Evolutionary conservation across 2,797 vertebrate species (phyloP).

Genomic region (Eupleurogrammus muticus): DNA sequence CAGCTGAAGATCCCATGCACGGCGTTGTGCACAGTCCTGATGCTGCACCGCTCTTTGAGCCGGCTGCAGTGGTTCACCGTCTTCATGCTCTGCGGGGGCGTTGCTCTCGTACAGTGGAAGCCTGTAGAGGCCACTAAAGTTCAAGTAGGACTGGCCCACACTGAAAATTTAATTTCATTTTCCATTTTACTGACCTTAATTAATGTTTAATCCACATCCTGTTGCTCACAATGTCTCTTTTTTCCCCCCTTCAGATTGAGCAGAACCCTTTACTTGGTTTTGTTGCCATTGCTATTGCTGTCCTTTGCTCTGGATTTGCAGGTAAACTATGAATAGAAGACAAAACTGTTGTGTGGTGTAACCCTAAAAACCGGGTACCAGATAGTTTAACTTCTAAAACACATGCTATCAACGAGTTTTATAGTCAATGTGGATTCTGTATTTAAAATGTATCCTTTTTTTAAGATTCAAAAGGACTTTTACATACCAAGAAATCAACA

Average conservation of each 20-base stretch:
- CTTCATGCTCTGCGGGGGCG: slow-evolving; percentile 93
- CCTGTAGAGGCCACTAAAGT: slow-evolving; percentile 92
- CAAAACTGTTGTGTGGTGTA: background rate
- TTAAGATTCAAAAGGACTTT: too few species aligned
- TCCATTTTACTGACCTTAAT: background rate
- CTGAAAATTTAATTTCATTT: background rate
- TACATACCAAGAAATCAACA: too few species aligned
- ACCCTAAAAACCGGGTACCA: too few species aligned
- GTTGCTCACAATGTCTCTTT: background rate
- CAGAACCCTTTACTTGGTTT: slow-evolving; percentile 94
- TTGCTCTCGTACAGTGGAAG: slow-evolving; percentile 95
- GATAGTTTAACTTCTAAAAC: too few species aligned
- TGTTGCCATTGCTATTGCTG: slow-evolving; percentile 90
- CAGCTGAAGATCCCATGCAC: slow-evolving; percentile 99
- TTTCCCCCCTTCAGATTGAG: slow-evolving; percentile 85
- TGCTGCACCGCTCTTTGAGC: slow-evolving; percentile 93
- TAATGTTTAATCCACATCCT: background rate
- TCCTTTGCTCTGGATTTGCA: slow-evolving; percentile 99
- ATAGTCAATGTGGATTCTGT: too few species aligned
- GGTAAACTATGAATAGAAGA: slow-evolving; percentile 77
- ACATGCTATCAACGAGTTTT: too few species aligned
- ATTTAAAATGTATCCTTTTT: too few species aligned
- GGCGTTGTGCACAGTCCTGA: slow-evolving; percentile 94
- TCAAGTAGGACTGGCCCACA: slow-evolving; percentile 78
- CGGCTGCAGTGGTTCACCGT: slow-evolving; percentile 96